phyloP scores from a whole-genome alignment of 2,797 vertebrate species.

The Melanotaenia nigrans region DNA sequence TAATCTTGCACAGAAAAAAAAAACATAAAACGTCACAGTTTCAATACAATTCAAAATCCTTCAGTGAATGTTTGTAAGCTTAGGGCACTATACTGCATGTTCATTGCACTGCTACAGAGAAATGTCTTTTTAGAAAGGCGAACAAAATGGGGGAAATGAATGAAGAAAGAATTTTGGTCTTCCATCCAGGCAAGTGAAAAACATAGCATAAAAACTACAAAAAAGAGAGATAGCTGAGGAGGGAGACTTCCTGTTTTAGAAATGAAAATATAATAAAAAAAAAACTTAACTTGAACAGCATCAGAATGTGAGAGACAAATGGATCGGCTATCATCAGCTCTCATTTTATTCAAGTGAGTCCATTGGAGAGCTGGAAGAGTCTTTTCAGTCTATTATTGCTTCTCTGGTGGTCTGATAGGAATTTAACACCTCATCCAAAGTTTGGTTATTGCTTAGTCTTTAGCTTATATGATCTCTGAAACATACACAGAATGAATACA shows the following conservation, averaged over 20 bases:
- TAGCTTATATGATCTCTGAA: slow-evolving; percentile 74
- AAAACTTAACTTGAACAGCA: slow-evolving; percentile 37
- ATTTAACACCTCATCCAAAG: slow-evolving; percentile 65
- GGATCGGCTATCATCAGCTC: slow-evolving; percentile 45
- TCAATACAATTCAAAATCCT: slow-evolving; percentile 57
- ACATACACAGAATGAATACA: slow-evolving; percentile 39
- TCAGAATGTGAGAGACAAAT: slow-evolving; percentile 33
- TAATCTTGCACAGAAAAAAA: slow-evolving; percentile 35
- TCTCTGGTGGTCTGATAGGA: slow-evolving; percentile 56
- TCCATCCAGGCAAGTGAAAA: slow-evolving; percentile 59
- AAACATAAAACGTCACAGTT: slow-evolving; percentile 68
- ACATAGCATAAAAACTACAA: slow-evolving; percentile 19
- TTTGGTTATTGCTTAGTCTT: slow-evolving; percentile 85
- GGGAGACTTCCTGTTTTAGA: slow-evolving; percentile 39
- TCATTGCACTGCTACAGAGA: slow-evolving; percentile 67
- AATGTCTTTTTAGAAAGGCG: slow-evolving; percentile 62
- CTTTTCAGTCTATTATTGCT: slow-evolving; percentile 79
- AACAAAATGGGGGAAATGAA: slow-evolving; percentile 47
- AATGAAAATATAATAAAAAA: slow-evolving; percentile 11
- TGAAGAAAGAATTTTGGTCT: slow-evolving; percentile 76
- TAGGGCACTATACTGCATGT: slow-evolving; percentile 60
- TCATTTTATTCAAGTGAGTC: slow-evolving; percentile 61
- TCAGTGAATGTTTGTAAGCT: slow-evolving; percentile 65
- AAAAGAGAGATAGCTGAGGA: slow-evolving; percentile 45
- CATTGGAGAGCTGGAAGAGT: slow-evolving; percentile 49